Conservation (phyloP, 2,113 vertebrate genomes). For the Petroica traversi region DNA sequence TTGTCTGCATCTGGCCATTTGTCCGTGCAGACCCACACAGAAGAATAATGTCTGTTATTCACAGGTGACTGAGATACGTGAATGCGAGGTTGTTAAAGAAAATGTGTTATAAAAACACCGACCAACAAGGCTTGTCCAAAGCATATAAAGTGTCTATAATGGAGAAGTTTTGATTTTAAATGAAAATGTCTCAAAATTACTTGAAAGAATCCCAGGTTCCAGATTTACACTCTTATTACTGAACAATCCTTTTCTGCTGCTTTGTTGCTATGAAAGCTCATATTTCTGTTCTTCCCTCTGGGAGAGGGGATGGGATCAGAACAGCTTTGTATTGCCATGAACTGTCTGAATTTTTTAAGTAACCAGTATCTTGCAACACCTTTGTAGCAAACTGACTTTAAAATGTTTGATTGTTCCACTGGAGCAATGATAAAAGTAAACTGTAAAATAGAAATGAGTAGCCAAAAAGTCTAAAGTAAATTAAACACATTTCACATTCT, state of each 20-base stretch:
- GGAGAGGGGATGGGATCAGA: neutral
- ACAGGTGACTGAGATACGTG: neutral
- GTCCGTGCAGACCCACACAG: neutral
- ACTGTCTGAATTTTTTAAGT: neutral
- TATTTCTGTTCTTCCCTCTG: neutral
- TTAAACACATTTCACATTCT: neutral
- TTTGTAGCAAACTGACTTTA: neutral
- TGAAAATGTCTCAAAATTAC: neutral
- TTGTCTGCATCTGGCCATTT: neutral
- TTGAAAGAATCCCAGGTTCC: neutral
- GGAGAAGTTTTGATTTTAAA: neutral
- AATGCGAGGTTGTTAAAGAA: neutral
- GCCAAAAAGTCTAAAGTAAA: neutral
- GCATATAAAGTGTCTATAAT: neutral
- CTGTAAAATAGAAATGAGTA: neutral
- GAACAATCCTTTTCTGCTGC: neutral
- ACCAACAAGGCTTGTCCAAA: neutral
- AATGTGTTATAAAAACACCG: neutral
- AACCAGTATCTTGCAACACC: neutral
- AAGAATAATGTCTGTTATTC: neutral
- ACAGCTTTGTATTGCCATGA: neutral
- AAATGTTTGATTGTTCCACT: neutral
- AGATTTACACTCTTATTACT: neutral
- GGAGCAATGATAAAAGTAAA: neutral
- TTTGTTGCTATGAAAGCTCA: neutral